phyloP scores from a whole-genome alignment of 2,113 vertebrate species.

The Tautogolabrus adspersus region DNA sequence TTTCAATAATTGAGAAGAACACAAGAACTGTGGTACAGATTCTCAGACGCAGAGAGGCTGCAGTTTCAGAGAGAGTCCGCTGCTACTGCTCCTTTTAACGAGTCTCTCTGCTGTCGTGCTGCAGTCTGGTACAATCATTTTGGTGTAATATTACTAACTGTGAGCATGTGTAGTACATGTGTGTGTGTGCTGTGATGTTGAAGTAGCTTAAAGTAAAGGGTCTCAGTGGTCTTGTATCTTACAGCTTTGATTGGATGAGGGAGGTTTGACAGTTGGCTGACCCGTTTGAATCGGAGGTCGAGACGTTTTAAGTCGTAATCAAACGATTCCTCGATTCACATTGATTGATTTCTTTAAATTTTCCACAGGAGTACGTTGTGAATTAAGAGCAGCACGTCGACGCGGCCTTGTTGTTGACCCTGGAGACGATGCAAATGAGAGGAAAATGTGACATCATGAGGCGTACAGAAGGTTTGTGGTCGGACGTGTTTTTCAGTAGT shows the following conservation, averaged over 20 bases:
- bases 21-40: too few species aligned
- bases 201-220: constrained; percentile 33
- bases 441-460: constrained; percentile 80
- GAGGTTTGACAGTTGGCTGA: constrained; percentile 60
- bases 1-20: too few species aligned
- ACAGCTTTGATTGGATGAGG: constrained; percentile 32
- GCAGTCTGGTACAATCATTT: too few species aligned
- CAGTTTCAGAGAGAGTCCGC: too few species aligned
- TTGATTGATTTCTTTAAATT: constrained; percentile 48
- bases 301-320: constrained; percentile 11
- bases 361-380: constrained; percentile 3
- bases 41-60: too few species aligned
- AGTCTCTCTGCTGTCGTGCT: constrained; percentile 32
- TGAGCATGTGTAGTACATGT: constrained; percentile 32
- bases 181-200: constrained; percentile 40
- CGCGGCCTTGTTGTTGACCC: constrained; percentile 34
- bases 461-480: constrained; percentile 67
- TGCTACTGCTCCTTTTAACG: too few species aligned
- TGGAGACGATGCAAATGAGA: constrained; percentile 57
- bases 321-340: too few species aligned
- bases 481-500: constrained; percentile 75
- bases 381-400: constrained; percentile 7
- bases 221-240: constrained; percentile 40
- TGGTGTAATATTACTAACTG: constrained; percentile 46
- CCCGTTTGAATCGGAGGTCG: constrained; percentile 40